phyloP scores from a whole-genome alignment of 2,888 invertebrate species.

The Nowickia ferox region DNA sequence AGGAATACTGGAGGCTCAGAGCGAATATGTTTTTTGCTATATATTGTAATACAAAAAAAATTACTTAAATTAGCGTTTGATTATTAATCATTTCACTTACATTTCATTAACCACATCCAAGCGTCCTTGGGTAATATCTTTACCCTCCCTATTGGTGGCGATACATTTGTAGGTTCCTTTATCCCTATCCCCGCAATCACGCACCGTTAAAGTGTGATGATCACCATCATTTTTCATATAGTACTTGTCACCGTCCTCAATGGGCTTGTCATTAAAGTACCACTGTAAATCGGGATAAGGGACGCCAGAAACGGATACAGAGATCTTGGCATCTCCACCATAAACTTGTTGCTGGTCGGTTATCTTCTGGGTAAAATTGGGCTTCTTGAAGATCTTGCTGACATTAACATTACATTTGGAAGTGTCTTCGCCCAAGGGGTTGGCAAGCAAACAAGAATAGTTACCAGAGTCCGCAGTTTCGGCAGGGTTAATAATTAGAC shows the following conservation, averaged over 20 bases:
- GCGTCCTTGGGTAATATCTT: slow-evolving; percentile 89
- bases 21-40: slow-evolving; percentile 88
- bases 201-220: slow-evolving; percentile 89
- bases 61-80: not conserved
- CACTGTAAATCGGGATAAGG: slow-evolving; percentile 93
- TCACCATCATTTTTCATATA: slow-evolving; percentile 91
- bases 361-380: slow-evolving; percentile 89
- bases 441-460: slow-evolving; percentile 90
- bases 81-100: slow-evolving; percentile 84
- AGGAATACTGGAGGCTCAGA: slow-evolving; percentile 94
- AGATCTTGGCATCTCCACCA: slow-evolving; percentile 91
- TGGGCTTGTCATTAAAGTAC: slow-evolving; percentile 91
- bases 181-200: slow-evolving; percentile 87
- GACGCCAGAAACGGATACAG: slow-evolving; percentile 90
- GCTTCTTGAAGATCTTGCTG: slow-evolving; percentile 91
- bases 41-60: not conserved
- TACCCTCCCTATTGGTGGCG: slow-evolving; percentile 91
- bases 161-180: slow-evolving; percentile 90
- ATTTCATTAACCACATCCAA: slow-evolving; percentile 92
- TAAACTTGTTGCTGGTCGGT: slow-evolving; percentile 87
- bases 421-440: slow-evolving; percentile 90
- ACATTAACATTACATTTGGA: slow-evolving; percentile 89
- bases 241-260: slow-evolving; percentile 89
- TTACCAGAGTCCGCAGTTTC: slow-evolving; percentile 89
- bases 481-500: slow-evolving; percentile 89